Percentiles rank a stretch among this genome's conserved stretches.
These are phyloP conservation scores for Perodicticus potto DNA, from an alignment of 2,797 vertebrate genomes.

Conservation along the genomic window DNA sequence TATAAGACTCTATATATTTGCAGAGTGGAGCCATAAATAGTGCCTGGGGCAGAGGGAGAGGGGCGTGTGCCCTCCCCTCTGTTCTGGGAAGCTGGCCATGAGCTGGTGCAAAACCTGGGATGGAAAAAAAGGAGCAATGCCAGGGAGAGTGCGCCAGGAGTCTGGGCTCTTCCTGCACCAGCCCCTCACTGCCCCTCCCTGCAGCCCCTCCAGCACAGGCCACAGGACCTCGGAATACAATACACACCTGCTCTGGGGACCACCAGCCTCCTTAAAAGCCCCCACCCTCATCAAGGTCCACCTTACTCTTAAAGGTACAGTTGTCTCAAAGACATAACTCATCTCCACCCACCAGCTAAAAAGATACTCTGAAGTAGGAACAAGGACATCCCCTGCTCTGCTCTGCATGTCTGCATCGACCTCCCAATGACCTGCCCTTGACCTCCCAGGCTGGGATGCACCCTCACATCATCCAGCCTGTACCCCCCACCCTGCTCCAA, in stretches of 20 bases:
- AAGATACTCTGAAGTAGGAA: background rate
- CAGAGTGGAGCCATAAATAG: too few species aligned
- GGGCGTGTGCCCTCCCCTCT: background rate
- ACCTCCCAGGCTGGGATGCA: background rate
- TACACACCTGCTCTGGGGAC: too few species aligned
- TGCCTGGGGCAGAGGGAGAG: background rate
- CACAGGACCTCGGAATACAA: background rate
- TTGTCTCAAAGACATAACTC: fast-evolving
- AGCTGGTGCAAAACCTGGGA: background rate
- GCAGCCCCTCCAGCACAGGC: background rate
- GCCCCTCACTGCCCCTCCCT: too few species aligned
- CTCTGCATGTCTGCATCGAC: background rate
- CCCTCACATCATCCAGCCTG: background rate
- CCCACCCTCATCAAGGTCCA: fast-evolving
- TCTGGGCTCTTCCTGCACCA: background rate
- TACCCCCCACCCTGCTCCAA: too few species aligned
- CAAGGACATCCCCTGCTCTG: background rate
- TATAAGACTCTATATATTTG: too few species aligned
- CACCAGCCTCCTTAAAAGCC: fast-evolving
- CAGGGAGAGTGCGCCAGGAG: too few species aligned
- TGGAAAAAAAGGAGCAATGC: background rate
- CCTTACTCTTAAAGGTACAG: background rate
- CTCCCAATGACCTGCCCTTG: background rate
- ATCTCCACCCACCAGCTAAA: too few species aligned
- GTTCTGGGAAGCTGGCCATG: background rate